Evolutionary conservation across 2,113 vertebrate species (phyloP).

Genomic region (Stigmatopora nigra): DNA sequence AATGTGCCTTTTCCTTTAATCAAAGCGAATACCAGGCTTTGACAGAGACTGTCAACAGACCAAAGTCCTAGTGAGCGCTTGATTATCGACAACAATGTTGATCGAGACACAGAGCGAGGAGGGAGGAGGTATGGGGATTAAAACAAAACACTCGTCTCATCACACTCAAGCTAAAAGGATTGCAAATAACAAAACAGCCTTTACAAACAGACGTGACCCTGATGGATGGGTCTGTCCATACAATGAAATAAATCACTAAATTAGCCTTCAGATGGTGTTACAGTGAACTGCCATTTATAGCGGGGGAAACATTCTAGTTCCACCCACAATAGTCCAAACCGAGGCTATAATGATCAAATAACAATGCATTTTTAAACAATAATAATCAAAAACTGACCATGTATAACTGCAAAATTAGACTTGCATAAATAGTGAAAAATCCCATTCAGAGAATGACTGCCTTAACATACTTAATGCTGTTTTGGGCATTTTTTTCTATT

Average conservation of each 20-base stretch:
- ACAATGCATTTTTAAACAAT: not conserved
- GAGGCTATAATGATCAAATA: not conserved
- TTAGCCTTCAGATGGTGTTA: not conserved
- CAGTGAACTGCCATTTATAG: not conserved
- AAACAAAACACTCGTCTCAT: not conserved
- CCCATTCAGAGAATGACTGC: no score
- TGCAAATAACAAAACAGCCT: conserved; percentile 1
- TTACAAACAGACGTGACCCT: not conserved
- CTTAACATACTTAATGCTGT: no score
- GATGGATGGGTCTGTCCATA: not conserved
- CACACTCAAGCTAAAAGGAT: conserved; percentile 7
- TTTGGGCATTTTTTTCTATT: no score
- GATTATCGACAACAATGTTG: conserved; percentile 4
- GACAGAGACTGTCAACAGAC: not conserved
- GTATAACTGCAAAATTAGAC: no score
- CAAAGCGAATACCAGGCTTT: not conserved
- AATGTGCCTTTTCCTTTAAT: not conserved
- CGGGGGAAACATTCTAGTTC: not conserved
- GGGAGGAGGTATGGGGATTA: not conserved
- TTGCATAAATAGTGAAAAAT: no score
- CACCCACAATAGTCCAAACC: not conserved
- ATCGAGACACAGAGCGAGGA: not conserved
- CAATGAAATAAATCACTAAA: not conserved
- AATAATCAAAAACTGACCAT: no score
- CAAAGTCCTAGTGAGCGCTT: not conserved